Evolutionary conservation across 2,888 invertebrate species (phyloP).

Genomic region (Allophyes oxyacanthae): DNA sequence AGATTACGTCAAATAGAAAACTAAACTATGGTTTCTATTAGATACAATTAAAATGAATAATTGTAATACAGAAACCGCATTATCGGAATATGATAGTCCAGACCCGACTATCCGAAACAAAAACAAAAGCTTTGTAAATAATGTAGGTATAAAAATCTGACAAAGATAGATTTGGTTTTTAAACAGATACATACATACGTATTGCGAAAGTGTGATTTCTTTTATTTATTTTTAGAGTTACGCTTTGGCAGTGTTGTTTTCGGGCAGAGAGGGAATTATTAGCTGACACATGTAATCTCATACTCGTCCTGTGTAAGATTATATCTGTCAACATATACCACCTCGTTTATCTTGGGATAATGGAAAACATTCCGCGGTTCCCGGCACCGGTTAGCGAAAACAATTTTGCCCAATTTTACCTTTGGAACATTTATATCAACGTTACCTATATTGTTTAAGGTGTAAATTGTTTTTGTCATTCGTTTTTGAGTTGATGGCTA

Average conservation of each 20-base stretch:
- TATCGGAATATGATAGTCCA: no score
- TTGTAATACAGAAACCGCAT: no score
- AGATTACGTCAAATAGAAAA: no score
- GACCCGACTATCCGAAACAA: no score
- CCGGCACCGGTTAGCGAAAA: slow-evolving; percentile 64
- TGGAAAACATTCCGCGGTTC: slow-evolving; percentile 68
- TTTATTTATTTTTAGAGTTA: slow-evolving; percentile 48
- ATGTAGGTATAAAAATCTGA: no score
- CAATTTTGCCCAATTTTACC: slow-evolving; percentile 67
- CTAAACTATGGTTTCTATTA: no score
- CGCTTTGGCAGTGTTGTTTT: slow-evolving; percentile 49
- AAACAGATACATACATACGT: neutral
- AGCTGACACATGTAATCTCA: slow-evolving; percentile 80
- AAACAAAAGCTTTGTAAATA: no score
- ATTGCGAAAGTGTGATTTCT: slow-evolving; percentile 36
- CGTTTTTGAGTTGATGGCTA: slow-evolving; percentile 46
- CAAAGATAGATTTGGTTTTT: no score
- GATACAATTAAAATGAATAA: no score
- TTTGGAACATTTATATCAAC: slow-evolving; percentile 54
- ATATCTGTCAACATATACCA: slow-evolving; percentile 77
- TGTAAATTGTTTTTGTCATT: slow-evolving; percentile 48
- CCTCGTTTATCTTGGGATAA: slow-evolving; percentile 79
- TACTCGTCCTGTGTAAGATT: slow-evolving; percentile 80
- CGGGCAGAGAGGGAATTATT: slow-evolving; percentile 59
- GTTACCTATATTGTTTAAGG: slow-evolving; percentile 47